These are phyloP conservation scores for Nycticryphes semicollaris DNA, from an alignment of 2,113 vertebrate species.

Conservation along the genomic window DNA sequence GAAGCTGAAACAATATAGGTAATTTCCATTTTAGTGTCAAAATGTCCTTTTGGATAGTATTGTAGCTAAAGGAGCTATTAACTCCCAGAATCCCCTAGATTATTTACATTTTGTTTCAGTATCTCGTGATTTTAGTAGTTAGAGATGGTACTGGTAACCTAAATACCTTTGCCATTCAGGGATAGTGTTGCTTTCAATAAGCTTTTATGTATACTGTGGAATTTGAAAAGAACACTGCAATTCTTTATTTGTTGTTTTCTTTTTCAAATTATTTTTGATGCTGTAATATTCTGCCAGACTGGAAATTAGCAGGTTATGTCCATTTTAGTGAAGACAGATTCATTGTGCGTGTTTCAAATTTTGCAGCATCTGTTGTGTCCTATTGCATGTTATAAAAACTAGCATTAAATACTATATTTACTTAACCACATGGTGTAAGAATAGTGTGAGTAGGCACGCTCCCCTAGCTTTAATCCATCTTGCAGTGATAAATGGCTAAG, in stretches of 20 bases:
- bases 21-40: not conserved
- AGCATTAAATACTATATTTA: not conserved
- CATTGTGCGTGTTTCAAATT: not conserved
- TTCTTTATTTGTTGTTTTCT: not conserved
- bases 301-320: not conserved
- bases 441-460: not conserved
- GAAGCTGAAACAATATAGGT: not conserved
- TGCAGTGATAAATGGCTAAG: not conserved
- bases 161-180: not conserved
- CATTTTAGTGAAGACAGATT: not conserved
- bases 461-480: not conserved
- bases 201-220: not conserved
- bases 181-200: not conserved
- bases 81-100: not conserved
- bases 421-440: not conserved
- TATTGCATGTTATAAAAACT: not conserved
- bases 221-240: not conserved
- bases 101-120: not conserved
- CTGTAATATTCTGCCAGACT: not conserved
- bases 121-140: not conserved
- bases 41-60: not conserved
- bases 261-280: not conserved
- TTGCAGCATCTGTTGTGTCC: slow-evolving; percentile 31
- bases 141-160: not conserved
- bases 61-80: not conserved